Evolutionary conservation across 2,888 invertebrate species (phyloP).

Genomic region (Callinectes sapidus): DNA sequence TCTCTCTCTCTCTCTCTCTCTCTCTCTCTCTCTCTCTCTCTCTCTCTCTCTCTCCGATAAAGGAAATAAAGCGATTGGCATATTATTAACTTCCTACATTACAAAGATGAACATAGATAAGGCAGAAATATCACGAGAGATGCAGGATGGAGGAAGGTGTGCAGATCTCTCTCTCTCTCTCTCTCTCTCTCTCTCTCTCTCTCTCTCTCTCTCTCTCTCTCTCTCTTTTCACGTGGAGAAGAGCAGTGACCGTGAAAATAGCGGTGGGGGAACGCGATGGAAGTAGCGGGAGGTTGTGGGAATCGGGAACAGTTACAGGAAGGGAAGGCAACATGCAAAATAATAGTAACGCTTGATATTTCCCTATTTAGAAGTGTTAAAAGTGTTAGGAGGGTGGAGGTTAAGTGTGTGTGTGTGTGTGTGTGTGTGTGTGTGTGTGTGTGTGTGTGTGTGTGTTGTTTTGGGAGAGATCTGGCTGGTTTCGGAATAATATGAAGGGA

Average conservation of each 20-base stretch:
- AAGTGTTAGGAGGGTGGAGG: not conserved
- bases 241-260: not conserved
- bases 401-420: not conserved
- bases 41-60: not conserved
- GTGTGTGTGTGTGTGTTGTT: no score
- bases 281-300: not conserved
- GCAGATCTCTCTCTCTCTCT: not conserved
- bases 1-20: slow-evolving; percentile 14
- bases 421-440: slow-evolving; percentile 14
- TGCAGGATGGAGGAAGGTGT: not conserved
- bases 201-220: no score
- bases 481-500: no score
- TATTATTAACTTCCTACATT: not conserved
- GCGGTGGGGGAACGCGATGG: not conserved
- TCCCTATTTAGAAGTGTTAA: not conserved
- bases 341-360: not conserved
- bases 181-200: no score
- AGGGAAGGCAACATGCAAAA: not conserved
- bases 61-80: not conserved
- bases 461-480: no score
- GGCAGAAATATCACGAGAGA: not conserved
- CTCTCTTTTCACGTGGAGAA: not conserved
- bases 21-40: not conserved
- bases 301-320: slow-evolving; percentile 11
- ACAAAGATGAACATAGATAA: not conserved